Conservation (phyloP, 2,888 invertebrate species). For the Acleris cristana region DNA sequence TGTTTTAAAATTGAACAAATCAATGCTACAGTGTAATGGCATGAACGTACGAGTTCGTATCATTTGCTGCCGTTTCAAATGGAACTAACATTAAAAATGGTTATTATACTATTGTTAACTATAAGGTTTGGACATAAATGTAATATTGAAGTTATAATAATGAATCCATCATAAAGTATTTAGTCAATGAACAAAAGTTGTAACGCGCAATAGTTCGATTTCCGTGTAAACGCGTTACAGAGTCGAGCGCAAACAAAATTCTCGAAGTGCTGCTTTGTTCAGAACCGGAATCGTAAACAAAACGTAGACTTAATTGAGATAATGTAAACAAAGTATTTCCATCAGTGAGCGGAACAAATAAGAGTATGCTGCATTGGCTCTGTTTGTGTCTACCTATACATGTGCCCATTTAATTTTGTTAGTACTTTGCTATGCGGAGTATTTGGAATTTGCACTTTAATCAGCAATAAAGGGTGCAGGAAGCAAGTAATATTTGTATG, state of each 20-base stretch:
- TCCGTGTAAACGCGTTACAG: constrained; percentile 31
- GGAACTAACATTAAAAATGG: too few species aligned
- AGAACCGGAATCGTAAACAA: constrained; percentile 65
- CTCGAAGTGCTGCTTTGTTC: constrained; percentile 67
- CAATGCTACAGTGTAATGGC: background rate
- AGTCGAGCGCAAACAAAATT: constrained; percentile 63
- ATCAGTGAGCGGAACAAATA: constrained; percentile 64
- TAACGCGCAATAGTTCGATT: constrained; percentile 37
- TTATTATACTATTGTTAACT: background rate
- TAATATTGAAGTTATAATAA: background rate
- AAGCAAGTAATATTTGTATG: background rate
- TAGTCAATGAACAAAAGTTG: constrained; percentile 14
- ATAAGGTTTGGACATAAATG: background rate
- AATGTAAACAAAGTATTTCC: constrained; percentile 75
- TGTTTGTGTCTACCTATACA: constrained; percentile 43
- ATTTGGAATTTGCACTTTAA: constrained; percentile 15
- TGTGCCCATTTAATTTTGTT: constrained; percentile 31
- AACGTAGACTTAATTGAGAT: constrained; percentile 80
- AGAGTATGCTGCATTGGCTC: constrained; percentile 49
- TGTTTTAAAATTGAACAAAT: constrained; percentile 5
- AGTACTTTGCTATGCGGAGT: constrained; percentile 22
- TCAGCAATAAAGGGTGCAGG: constrained; percentile 1
- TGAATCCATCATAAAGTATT: constrained; percentile 7
- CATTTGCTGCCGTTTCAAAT: too few species aligned
- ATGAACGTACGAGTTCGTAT: background rate